Base-by-base conservation (phyloP, 2,113 vertebrate genomes). In the Entomyzon cyanotis region DNA sequence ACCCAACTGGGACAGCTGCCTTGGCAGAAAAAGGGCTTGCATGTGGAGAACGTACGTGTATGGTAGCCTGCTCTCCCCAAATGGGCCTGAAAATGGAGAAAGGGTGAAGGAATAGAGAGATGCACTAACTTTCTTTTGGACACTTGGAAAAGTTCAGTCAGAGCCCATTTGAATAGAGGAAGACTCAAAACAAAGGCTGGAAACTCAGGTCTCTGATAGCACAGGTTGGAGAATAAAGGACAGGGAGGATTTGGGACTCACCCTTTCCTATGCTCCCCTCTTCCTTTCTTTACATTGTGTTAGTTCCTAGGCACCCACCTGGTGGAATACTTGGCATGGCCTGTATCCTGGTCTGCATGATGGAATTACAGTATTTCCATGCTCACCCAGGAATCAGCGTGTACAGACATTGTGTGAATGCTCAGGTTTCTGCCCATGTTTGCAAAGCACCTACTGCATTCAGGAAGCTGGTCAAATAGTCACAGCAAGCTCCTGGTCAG, bases 381-480 rank as follows among this genome's bases (percentile, higher is more conserved):
- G 16, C 80, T 58, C 46, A 18, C 1, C 0, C 27, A 27, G 59
- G 19, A 33, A 7, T 59, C 50, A 23, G 23, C 67, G 12, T 3
- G 1, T 18, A 2, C 30, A 49, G 80, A 35, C 22, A 5, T 1
- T 49, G 24, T 0, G 0, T 12, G 68, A 56, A 39, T 2, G 10
- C 28, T 37, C 24, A 4, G 70, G 10, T 69, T 56, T 71, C 46
- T 62, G 35, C 1, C 1, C 44, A 1, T 15, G n/a, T 67, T 80
- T 80, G 37, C 70, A 70, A 9, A 91, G 46, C 37, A 44, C 22
- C 67, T 65, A 3, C 5, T 77, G 47, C n/a, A 2, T 81, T 84
- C 0, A 0, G 47, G 52, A 62, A 55, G 55, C 71, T 70, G 39
- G 22, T 93, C 63, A 49, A 10, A 52, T 33, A 59, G 50, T 50